Evolutionary conservation across 2,888 invertebrate genomes (phyloP), one percentile per base, ranked within the genome.

Genomic region (Ectobius pallidus): DNA sequence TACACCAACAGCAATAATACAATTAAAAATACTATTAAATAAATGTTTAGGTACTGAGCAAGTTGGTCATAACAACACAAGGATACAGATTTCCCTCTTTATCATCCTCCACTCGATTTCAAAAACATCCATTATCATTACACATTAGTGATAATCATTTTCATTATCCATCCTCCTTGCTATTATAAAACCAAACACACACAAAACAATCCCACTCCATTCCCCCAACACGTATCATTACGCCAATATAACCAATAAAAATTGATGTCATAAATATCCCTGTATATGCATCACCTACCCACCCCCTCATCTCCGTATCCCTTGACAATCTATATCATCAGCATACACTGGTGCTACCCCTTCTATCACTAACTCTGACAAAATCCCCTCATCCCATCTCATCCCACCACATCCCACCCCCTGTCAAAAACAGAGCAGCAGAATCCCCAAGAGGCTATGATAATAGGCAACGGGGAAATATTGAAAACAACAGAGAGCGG

Each of bases 401-500:
- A 11, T 52, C 27, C 27, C 14, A n/a, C 20, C 27, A 34, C 62
- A 32, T 39, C 34, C 62, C 30, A 3, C 20, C 39, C 39, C 9
- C 18, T 27, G 39, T 62, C 39, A 62, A 65, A 65, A 65, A 65
- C 65, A 65, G n/a, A n/a, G 22, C 27, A 44, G 65, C 65, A 46
- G 7, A 39, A 62, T 25, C 30, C 65, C 65, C 65, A 39, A 58
- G 70, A 34, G 58, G 9, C 68, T 46, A 68, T 46, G 67, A 68
- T 68, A 68, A 68, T 68, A 58, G 58, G 27, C 58, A 58, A 39
- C 42, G 20, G 70, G 61, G 70, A 61, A 70, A 63, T 65, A 73
- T 69, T 70, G 69, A 63, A 46, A 70, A 70, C 69, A 65, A 42
- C 42, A 69, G 58, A 70, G 49, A 62, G 71, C 32, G 71, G 55